Percentiles rank a stretch among this genome's conserved stretches.
Evolutionary conservation across 2,113 vertebrate genomes (phyloP).

Genomic region (Panthera tigris): DNA sequence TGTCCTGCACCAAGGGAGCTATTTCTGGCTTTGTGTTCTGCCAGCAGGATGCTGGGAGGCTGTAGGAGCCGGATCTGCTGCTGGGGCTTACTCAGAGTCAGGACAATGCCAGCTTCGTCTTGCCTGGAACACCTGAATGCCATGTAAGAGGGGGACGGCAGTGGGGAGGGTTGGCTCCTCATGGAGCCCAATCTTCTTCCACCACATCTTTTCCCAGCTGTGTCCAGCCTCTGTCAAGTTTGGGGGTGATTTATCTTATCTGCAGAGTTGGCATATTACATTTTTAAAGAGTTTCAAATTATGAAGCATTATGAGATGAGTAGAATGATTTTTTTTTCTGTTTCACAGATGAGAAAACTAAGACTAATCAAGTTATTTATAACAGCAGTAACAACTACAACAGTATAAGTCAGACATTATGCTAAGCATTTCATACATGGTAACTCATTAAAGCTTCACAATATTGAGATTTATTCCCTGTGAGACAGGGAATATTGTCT

Average conservation of each 20-base stretch:
- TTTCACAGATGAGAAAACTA: conserved; percentile 38
- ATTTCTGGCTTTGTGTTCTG: conserved; percentile 5
- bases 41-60: not conserved
- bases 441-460: not conserved
- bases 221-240: not conserved
- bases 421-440: not conserved
- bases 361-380: not conserved
- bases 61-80: not conserved
- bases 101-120: not conserved
- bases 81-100: not conserved
- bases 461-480: not conserved
- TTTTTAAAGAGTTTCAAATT: conserved; percentile 29
- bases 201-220: not conserved
- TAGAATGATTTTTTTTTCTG: not conserved
- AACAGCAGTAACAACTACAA: not conserved
- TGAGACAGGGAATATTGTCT: not conserved
- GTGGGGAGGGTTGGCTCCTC: not conserved
- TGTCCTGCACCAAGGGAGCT: not conserved
- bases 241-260: not conserved
- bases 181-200: accelerated
- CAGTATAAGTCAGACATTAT: not conserved
- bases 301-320: not conserved
- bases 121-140: not conserved
- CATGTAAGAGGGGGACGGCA: not conserved
- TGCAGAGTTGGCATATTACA: not conserved